Percentiles rank a stretch among this genome's conserved stretches.
phyloP scores from a whole-genome alignment of 2,113 vertebrate genomes.

The Elachura formosa region DNA sequence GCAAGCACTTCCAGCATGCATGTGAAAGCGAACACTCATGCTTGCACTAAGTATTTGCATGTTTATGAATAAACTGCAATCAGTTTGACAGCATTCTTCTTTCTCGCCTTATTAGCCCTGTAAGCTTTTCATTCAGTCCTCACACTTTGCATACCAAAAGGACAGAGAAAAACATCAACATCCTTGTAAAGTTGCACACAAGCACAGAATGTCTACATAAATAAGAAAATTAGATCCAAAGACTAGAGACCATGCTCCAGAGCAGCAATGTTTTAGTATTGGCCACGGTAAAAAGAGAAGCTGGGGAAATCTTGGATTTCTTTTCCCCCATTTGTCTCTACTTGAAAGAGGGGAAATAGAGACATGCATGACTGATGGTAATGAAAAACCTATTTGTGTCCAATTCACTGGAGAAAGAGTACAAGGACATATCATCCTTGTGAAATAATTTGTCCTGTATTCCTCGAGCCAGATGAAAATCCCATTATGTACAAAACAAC shows the following conservation, averaged over 20 bases:
- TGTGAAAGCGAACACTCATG: neutral
- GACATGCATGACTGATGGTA: constrained; percentile 11
- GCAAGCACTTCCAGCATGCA: neutral
- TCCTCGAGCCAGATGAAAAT: constrained; percentile 26
- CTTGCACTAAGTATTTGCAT: neutral
- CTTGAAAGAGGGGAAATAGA: neutral
- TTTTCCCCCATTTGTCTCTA: neutral
- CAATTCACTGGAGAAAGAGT: constrained; percentile 1
- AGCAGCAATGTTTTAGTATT: neutral
- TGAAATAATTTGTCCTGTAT: constrained; percentile 17
- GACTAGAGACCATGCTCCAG: neutral
- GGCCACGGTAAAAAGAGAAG: neutral
- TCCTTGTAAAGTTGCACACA: neutral
- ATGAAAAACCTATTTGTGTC: constrained; percentile 6
- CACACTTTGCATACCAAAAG: neutral
- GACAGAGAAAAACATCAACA: neutral
- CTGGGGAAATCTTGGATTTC: neutral
- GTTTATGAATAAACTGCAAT: neutral
- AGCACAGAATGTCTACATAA: neutral
- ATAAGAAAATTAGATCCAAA: neutral
- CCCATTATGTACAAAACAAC: constrained; percentile 10
- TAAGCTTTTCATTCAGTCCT: neutral
- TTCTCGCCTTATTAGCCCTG: neutral
- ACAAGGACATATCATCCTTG: constrained; percentile 38
- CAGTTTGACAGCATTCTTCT: neutral